Evolutionary conservation across 2,113 vertebrate species (phyloP).

Genomic region (Macquaria australasica): DNA sequence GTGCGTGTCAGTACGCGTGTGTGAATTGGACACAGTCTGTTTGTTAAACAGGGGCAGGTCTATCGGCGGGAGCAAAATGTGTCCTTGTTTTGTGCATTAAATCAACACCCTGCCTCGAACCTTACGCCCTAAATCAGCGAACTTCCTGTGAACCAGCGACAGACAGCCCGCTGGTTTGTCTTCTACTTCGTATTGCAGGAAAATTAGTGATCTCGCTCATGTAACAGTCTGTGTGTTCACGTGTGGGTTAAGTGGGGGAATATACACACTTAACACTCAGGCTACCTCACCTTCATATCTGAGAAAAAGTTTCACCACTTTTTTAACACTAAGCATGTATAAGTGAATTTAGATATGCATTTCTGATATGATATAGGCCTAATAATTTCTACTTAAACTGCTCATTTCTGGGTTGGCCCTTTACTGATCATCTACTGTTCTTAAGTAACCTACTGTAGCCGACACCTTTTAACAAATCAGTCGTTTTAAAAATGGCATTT

Average conservation of each 20-base stretch:
- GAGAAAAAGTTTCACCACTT: background rate
- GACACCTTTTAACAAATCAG: background rate
- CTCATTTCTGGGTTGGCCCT: background rate
- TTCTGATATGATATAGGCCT: background rate
- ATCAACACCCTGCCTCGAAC: conserved; percentile 45
- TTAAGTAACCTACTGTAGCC: background rate
- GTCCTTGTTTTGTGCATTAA: conserved; percentile 55
- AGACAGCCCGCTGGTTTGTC: conserved; percentile 27
- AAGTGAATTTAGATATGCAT: no score
- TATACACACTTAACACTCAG: background rate
- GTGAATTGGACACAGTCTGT: conserved; percentile 68
- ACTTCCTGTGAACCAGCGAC: conserved; percentile 47
- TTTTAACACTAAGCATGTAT: background rate
- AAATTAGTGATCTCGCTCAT: conserved; percentile 9
- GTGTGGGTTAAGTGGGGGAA: background rate
- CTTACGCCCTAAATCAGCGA: conserved; percentile 43
- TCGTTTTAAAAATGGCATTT: background rate
- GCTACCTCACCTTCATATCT: background rate
- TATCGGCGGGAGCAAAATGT: conserved; percentile 54
- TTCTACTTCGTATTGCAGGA: conserved; percentile 6
- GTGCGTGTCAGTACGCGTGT: conserved; percentile 43
- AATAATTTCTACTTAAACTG: background rate
- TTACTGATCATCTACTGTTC: background rate
- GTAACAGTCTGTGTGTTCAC: conserved; percentile 5
- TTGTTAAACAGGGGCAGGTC: conserved; percentile 60